These are phyloP conservation scores for Pollenia griseotomentosa DNA, from an alignment of 2,888 invertebrate genomes.

Conservation along the genomic window DNA sequence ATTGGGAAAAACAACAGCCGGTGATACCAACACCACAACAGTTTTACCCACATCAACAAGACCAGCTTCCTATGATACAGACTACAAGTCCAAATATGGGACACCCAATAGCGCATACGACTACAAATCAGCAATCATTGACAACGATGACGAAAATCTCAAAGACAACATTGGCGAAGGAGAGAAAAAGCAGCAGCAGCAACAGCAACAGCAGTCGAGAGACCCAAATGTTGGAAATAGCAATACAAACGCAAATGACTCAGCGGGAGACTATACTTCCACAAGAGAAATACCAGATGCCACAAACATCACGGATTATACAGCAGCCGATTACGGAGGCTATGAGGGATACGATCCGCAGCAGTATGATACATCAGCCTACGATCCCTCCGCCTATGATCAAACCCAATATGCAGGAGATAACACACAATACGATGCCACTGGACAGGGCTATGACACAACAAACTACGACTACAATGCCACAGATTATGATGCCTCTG, in stretches of 20 bases:
- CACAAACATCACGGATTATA: conserved; percentile 75
- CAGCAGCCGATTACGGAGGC: conserved; percentile 80
- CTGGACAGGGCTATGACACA: conserved; percentile 74
- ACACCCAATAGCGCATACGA: conserved; percentile 62
- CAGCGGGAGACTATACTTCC: conserved; percentile 65
- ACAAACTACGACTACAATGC: conserved; percentile 77
- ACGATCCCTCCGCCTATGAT: conserved; percentile 79
- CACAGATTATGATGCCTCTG: conserved; percentile 77
- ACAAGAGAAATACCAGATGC: conserved; percentile 50
- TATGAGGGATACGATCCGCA: conserved; percentile 81
- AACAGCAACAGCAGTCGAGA: conserved; percentile 73
- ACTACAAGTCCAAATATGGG: conserved; percentile 71
- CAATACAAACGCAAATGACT: conserved; percentile 69
- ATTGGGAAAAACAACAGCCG: conserved; percentile 72
- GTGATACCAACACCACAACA: conserved; percentile 65
- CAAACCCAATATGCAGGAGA: conserved; percentile 78
- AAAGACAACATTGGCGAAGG: conserved; percentile 83
- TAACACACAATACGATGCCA: conserved; percentile 76
- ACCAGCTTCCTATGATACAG: conserved; percentile 62
- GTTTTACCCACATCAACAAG: conserved; percentile 74
- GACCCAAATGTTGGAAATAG: conserved; percentile 73
- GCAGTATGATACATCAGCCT: conserved; percentile 81
- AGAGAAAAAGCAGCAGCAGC: conserved; percentile 80
- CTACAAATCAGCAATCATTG: conserved; percentile 76
- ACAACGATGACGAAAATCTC: conserved; percentile 83